Conservation (phyloP, 2,888 invertebrate species). For the Cephus runcator region DNA sequence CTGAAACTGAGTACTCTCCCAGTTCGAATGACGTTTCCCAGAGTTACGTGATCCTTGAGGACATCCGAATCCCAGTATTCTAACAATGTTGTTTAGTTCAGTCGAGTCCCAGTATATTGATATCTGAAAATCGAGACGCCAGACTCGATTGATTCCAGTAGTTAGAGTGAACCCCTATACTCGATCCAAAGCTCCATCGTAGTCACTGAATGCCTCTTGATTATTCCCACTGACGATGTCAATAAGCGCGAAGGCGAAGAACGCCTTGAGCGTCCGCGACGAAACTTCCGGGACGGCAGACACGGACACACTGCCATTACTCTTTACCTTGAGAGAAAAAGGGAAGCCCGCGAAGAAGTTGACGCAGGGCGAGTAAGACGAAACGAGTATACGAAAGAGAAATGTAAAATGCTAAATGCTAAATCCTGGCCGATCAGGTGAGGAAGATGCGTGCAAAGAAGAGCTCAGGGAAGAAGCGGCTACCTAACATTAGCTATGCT, state of each 20-base stretch:
- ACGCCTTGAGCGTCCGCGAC: background rate
- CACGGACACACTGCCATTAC: background rate
- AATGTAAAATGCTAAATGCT: background rate
- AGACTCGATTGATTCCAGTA: background rate
- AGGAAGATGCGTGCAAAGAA: background rate
- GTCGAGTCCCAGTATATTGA: background rate
- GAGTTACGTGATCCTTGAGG: background rate
- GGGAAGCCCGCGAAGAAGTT: background rate
- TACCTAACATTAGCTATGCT: conserved; percentile 45
- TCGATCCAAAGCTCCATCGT: background rate
- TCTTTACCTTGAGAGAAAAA: background rate
- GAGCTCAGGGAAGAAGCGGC: conserved; percentile 46
- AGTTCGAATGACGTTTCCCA: background rate
- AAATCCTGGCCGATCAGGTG: background rate
- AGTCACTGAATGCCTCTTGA: background rate
- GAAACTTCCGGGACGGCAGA: background rate
- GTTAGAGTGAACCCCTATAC: background rate
- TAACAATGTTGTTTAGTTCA: background rate
- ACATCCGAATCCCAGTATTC: background rate
- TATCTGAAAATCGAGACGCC: background rate
- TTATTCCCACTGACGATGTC: background rate
- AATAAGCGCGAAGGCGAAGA: background rate
- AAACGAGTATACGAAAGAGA: background rate
- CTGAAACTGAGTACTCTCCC: background rate
- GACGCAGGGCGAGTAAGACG: background rate